A percentile compares a stretch with the other conserved stretches of the same genome.
Evolutionary conservation across 53 echinoderm and acorn worm species (phyloP).

Genomic region (Luidia sarsii): DNA sequence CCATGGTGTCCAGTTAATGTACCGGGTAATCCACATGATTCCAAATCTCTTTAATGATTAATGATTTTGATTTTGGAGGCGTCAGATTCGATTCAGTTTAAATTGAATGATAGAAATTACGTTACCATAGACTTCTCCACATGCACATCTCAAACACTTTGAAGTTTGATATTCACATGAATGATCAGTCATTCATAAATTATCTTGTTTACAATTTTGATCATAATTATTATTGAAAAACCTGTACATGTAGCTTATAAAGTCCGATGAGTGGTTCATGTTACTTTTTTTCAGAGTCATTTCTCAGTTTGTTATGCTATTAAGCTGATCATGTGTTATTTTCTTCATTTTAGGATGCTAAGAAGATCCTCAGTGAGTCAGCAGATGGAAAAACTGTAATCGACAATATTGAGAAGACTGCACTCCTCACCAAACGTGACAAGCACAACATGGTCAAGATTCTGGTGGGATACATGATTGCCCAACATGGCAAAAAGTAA

Average conservation of each 20-base stretch:
- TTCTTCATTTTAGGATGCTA: constrained; percentile 7
- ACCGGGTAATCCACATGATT: background rate
- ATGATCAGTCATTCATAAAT: background rate
- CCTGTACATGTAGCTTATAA: background rate
- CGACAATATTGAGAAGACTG: constrained; percentile 29
- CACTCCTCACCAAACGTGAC: constrained; percentile 25
- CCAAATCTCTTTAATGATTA: background rate
- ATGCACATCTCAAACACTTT: background rate
- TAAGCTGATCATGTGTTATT: background rate
- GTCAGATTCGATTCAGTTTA: background rate
- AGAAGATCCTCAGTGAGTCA: constrained; percentile 31
- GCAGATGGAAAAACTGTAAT: constrained; percentile 18
- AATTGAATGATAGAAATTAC: background rate
- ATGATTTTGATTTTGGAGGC: constrained; percentile 9
- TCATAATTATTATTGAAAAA: background rate
- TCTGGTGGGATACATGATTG: constrained; percentile 19
- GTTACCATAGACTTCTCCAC: background rate
- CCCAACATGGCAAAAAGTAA: constrained; percentile 4
- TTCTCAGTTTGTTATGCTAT: background rate
- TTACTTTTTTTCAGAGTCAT: background rate
- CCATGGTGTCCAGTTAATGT: background rate
- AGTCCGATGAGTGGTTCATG: background rate
- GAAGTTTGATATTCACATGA: background rate
- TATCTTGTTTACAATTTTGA: background rate
- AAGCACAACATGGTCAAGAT: constrained; percentile 30